These are phyloP conservation scores for Cavia aperea DNA, from an alignment of 2,113 vertebrate species.

Conservation along the genomic window DNA sequence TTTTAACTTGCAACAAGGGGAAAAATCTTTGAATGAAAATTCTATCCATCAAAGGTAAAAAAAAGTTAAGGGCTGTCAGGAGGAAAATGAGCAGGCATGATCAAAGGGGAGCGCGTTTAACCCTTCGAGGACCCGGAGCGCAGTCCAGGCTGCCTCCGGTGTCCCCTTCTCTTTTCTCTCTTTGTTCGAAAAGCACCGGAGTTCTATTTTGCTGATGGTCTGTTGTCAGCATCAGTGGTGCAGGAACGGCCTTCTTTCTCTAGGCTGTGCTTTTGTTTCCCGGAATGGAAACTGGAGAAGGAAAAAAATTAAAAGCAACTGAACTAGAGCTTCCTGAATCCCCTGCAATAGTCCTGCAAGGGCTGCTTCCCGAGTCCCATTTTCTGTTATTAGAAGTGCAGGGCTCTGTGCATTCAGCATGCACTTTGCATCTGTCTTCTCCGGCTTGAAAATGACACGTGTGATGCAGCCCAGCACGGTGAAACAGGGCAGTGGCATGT, in stretches of 20 bases:
- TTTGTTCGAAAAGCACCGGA: background rate
- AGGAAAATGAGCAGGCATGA: slow-evolving; percentile 48
- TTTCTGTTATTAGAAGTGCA: background rate
- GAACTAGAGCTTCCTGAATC: background rate
- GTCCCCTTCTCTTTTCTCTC: background rate
- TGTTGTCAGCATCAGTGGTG: background rate
- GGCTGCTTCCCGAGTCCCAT: background rate
- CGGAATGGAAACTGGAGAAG: background rate
- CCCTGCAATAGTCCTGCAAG: background rate
- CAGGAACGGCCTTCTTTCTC: background rate
- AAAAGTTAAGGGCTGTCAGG: slow-evolving; percentile 40
- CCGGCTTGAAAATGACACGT: slow-evolving; percentile 16
- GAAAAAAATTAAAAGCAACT: background rate
- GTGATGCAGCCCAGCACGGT: background rate
- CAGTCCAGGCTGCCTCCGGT: background rate
- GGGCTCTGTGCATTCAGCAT: background rate
- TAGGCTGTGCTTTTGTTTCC: background rate
- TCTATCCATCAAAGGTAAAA: slow-evolving; percentile 56
- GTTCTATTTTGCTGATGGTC: background rate
- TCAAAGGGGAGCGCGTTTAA: slow-evolving; percentile 50
- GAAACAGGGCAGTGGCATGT: background rate
- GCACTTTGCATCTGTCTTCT: slow-evolving; percentile 18
- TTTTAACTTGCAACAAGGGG: slow-evolving; percentile 58
- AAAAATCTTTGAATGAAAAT: slow-evolving; percentile 66
- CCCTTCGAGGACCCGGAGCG: slow-evolving; percentile 31